Evolutionary conservation across 2,797 vertebrate species (phyloP).

Genomic region (Euthynnus affinis): DNA sequence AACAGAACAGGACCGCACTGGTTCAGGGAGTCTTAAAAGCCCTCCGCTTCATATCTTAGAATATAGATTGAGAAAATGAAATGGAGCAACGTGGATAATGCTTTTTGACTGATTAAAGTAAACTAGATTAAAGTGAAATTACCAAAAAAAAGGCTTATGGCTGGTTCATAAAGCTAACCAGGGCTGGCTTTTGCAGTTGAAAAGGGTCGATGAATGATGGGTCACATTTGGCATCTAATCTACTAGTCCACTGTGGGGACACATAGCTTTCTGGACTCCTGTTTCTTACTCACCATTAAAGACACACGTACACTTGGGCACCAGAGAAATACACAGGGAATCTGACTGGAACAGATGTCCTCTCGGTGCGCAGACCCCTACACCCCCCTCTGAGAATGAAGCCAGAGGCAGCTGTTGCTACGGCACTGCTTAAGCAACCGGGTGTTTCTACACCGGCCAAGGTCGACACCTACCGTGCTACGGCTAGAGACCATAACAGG

Average conservation of each 20-base stretch:
- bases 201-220: slow-evolving; percentile 40
- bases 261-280: slow-evolving; percentile 34
- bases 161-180: slow-evolving; percentile 20
- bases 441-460: slow-evolving; percentile 55
- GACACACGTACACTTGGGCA: slow-evolving; percentile 44
- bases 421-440: slow-evolving; percentile 53
- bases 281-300: slow-evolving; percentile 45
- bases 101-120: slow-evolving; percentile 52
- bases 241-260: slow-evolving; percentile 32
- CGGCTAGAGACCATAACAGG: slow-evolving; percentile 26
- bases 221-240: slow-evolving; percentile 47
- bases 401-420: slow-evolving; percentile 73
- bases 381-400: slow-evolving; percentile 48
- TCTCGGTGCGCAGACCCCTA: slow-evolving; percentile 52
- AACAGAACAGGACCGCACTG: slow-evolving; percentile 13
- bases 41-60: slow-evolving; percentile 32
- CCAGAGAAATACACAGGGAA: slow-evolving; percentile 51
- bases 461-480: slow-evolving; percentile 40
- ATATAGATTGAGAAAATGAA: slow-evolving; percentile 46
- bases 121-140: slow-evolving; percentile 57
- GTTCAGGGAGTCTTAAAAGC: slow-evolving; percentile 43
- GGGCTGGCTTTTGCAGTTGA: slow-evolving; percentile 24
- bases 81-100: slow-evolving; percentile 37
- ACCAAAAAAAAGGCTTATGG: slow-evolving; percentile 31
- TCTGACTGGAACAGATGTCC: slow-evolving; percentile 76